phyloP scores from a whole-genome alignment of 2,888 invertebrate genomes.

The Ecliptopera silaceata region DNA sequence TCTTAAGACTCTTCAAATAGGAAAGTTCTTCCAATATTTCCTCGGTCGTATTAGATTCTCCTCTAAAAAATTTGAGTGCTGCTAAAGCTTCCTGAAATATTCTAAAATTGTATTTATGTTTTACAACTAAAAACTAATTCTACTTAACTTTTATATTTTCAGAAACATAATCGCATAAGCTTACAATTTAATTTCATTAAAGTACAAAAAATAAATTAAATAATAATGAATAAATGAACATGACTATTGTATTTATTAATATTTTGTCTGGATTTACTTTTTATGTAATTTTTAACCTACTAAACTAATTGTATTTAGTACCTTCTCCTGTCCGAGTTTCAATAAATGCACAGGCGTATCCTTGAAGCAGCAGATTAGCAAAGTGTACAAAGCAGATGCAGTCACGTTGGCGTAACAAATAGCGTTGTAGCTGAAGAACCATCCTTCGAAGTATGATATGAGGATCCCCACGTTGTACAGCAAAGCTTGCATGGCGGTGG shows the following conservation, averaged over 20 bases:
- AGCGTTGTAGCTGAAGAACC: slow-evolving; percentile 47
- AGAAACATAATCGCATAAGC: too few relatives aligned
- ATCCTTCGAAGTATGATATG: slow-evolving; percentile 45
- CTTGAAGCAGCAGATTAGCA: slow-evolving; percentile 39
- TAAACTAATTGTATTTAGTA: neutral
- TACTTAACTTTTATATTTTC: too few relatives aligned
- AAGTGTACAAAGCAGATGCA: slow-evolving; percentile 32
- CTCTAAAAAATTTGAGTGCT: slow-evolving; percentile 49
- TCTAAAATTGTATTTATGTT: too few relatives aligned
- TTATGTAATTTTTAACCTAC: too few relatives aligned
- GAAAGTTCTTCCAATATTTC: slow-evolving; percentile 43
- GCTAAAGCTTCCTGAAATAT: slow-evolving; percentile 43
- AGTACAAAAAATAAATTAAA: too few relatives aligned
- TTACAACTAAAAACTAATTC: too few relatives aligned
- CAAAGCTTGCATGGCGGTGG: slow-evolving; percentile 29
- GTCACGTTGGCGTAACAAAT: slow-evolving; percentile 46
- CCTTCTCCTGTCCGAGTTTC: slow-evolving; percentile 45
- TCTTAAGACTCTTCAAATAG: slow-evolving; percentile 33
- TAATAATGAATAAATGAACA: too few relatives aligned
- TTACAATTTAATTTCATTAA: too few relatives aligned
- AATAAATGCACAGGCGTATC: slow-evolving; percentile 49
- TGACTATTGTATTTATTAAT: too few relatives aligned
- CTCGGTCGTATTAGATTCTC: slow-evolving; percentile 33
- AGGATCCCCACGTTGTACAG: slow-evolving; percentile 43
- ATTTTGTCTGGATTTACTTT: too few relatives aligned